Conservation (phyloP, 2,797 vertebrate species). For the Zalophus californianus region DNA sequence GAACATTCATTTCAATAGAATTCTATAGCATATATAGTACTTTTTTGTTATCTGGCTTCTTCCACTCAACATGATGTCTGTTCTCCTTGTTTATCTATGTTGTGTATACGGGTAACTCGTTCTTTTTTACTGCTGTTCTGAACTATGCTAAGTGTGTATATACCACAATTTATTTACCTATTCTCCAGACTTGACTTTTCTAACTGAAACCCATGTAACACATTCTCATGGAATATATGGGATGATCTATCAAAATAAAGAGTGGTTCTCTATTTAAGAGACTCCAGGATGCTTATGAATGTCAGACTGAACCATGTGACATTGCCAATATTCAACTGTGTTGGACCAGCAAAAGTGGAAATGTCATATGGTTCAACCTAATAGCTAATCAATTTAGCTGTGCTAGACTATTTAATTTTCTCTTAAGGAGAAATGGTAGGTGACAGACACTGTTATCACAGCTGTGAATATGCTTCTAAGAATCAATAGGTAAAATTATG, state of each 20-base stretch:
- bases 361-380: background rate
- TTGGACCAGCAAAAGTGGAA: constrained; percentile 17
- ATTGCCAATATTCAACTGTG: background rate
- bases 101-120: too few relatives aligned
- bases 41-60: background rate
- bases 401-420: constrained; percentile 22
- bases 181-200: constrained; percentile 28
- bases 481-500: background rate
- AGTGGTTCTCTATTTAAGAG: background rate
- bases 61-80: background rate
- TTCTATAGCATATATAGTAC: too few relatives aligned
- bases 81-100: background rate
- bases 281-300: background rate
- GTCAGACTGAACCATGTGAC: background rate
- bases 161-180: background rate
- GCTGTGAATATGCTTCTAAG: background rate
- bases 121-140: background rate
- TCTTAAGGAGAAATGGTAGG: background rate
- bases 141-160: background rate
- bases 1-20: background rate
- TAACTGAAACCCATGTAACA: background rate
- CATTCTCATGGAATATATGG: background rate
- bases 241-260: background rate
- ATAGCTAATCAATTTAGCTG: background rate
- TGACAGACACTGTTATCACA: constrained; percentile 17